These are phyloP conservation scores for Willisornis vidua DNA, from an alignment of 2,113 vertebrate genomes.

Conservation along the genomic window DNA sequence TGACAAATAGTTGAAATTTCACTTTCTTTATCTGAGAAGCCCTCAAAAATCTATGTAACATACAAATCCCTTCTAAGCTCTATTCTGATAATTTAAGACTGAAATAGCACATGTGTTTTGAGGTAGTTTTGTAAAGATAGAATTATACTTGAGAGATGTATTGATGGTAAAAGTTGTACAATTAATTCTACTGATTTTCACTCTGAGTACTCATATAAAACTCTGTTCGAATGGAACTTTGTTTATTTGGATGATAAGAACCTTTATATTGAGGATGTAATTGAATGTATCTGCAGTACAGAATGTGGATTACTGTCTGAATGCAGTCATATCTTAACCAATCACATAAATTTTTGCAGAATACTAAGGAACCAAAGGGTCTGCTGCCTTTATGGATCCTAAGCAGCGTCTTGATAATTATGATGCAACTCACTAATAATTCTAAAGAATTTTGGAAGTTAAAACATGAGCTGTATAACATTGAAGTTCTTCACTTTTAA, in stretches of 20 bases:
- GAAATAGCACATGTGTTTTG: background rate
- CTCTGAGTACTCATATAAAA: background rate
- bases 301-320: background rate
- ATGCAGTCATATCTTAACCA: background rate
- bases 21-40: background rate
- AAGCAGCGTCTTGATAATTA: background rate
- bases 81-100: background rate
- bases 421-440: background rate
- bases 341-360: background rate
- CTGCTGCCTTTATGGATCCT: background rate
- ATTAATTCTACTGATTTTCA: background rate
- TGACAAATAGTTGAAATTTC: background rate
- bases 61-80: background rate
- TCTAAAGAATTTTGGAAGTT: background rate
- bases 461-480: background rate
- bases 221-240: background rate
- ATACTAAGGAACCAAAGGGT: background rate
- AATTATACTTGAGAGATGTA: background rate
- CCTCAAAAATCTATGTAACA: background rate
- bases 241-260: background rate
- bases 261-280: background rate
- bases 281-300: constrained; percentile 10
- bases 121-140: background rate
- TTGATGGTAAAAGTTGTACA: background rate
- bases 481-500: background rate